Evolutionary conservation across 2,888 invertebrate species (phyloP).

Genomic region (Aphodius granarius): DNA sequence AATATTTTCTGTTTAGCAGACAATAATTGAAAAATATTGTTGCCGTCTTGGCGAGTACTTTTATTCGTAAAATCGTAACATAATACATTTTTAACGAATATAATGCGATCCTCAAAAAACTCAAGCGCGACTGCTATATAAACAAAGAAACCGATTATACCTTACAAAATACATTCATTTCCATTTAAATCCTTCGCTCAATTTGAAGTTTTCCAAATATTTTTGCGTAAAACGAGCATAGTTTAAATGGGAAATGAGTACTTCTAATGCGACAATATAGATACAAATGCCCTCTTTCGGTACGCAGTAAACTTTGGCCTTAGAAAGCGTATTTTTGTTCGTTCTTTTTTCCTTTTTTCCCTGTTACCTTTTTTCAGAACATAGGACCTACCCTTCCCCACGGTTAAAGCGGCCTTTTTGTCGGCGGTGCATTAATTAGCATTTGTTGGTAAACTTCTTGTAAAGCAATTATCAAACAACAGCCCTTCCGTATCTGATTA

Average conservation of each 20-base stretch:
- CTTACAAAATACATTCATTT: neutral
- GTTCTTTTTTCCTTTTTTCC: neutral
- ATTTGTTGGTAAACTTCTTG: neutral
- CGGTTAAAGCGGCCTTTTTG: neutral
- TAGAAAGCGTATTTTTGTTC: neutral
- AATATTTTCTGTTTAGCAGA: neutral
- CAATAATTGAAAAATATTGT: neutral
- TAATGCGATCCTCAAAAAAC: neutral
- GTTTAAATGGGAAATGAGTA: neutral
- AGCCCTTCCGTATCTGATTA: neutral
- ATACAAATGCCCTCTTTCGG: neutral
- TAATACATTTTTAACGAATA: neutral
- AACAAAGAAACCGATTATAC: neutral
- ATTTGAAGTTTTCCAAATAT: neutral
- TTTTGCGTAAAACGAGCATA: neutral
- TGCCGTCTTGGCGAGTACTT: too few relatives aligned
- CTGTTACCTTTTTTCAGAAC: neutral
- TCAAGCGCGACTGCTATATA: neutral
- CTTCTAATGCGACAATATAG: neutral
- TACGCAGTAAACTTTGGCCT: neutral
- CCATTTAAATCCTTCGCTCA: neutral
- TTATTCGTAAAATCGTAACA: neutral
- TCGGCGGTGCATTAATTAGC: neutral
- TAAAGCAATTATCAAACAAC: neutral
- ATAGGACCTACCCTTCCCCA: neutral